A percentile compares a stretch with the other conserved stretches of the same genome.
Conservation (phyloP, 2,797 vertebrate species). For the Xenentodon cancila region DNA sequence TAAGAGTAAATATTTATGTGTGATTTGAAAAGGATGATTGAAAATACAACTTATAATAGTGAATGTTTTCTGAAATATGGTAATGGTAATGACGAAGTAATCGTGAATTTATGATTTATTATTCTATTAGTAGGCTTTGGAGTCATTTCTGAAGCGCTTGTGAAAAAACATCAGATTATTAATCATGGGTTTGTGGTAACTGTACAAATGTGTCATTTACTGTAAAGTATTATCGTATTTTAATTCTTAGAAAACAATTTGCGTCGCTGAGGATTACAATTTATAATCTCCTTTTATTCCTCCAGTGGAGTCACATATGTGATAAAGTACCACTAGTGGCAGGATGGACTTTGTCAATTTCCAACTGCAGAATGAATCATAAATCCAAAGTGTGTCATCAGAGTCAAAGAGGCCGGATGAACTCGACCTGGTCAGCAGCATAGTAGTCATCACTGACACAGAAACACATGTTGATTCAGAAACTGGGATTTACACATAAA, state of each 20-base stretch:
- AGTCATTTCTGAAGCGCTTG: no score
- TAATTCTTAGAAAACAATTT: slow-evolving; percentile 45
- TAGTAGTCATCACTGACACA: not conserved
- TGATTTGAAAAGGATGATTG: no score
- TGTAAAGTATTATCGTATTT: slow-evolving; percentile 4
- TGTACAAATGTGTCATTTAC: no score
- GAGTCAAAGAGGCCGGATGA: slow-evolving; percentile 4
- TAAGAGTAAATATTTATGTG: no score
- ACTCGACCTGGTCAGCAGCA: not conserved
- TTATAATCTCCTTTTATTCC: slow-evolving; percentile 47
- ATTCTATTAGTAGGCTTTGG: no score
- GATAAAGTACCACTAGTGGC: slow-evolving; percentile 28
- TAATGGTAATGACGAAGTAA: no score
- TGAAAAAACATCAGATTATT: no score
- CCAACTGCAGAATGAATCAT: slow-evolving; percentile 5
- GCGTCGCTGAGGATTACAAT: slow-evolving; percentile 52
- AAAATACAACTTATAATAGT: no score
- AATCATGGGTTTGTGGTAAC: no score
- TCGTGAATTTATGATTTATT: no score
- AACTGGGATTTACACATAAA: not conserved
- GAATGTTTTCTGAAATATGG: no score
- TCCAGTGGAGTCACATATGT: slow-evolving; percentile 34
- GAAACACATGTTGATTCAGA: slow-evolving; percentile 14
- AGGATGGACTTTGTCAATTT: slow-evolving; percentile 19
- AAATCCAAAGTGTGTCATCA: slow-evolving; percentile 9